Evolutionary conservation across 2,888 invertebrate genomes (phyloP), one percentile per base, ranked within the genome.

Genomic region (Cheilosia vulpina): DNA sequence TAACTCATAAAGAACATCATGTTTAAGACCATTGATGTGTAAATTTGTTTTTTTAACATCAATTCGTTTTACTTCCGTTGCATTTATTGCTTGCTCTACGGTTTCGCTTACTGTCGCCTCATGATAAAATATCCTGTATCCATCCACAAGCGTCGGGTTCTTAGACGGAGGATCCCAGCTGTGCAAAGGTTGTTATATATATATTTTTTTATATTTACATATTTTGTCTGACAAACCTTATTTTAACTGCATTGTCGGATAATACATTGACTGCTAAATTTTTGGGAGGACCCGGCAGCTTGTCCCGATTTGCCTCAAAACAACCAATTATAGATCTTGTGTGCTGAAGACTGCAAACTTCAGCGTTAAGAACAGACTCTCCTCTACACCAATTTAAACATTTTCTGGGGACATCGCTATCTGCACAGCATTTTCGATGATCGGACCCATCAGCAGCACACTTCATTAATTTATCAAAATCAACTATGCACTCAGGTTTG

Each of bases 341-440:
- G 89, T 96, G 95, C 72, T 95, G 94, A 13, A 97, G 91, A 0
- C 96, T 94, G 89, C 97, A 97, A 15, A 94, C 91, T 68, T 95
- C 93, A 88, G 94, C 94, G 5, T 93, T 91, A 2, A 94, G 93
- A 38, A 96, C 94, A 0, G 95, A 93, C 76, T 96, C 96, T 0
- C 97, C 97, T 43, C 96, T 94, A 90, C 97, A 97, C 94, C 97
- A 96, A 90, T 97, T 96, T 87, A 97, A 92, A 90, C 97, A 97
- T 88, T 95, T 94, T 43, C 96, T 93, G 0, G 97, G 96, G 1
- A 97, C 97, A 57, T 96, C 95, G 92, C 94, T 94, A 21, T 95
- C 95, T 0, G 96, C 95, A 91, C 97, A 97, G 90, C 97, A 97
- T 84, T 95, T 95, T 53, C 97, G 94, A 92, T 97, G 97, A 91